Evolutionary conservation across 2,888 invertebrate species (phyloP), one percentile per base, ranked within the genome.

Genomic region (Drosophila cracens): DNA sequence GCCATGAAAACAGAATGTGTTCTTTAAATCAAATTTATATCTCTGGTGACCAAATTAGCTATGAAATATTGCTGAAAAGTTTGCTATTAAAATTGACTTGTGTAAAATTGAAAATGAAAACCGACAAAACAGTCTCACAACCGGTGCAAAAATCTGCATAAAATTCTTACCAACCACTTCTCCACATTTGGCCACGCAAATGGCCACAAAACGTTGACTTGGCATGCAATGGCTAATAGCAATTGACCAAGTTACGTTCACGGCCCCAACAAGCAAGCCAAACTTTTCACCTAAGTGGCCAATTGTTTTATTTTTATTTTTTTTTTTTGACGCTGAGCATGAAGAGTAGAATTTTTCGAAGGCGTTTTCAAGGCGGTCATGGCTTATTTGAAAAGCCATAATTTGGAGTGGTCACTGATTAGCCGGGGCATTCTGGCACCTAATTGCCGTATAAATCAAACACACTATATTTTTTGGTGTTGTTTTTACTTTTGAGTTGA

Each of bases 281-380:
- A 83, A 79, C 74, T 86, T 87, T 87, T 63, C 63, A 79, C 83
- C 83, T 85, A 86, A 86, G 85, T 86, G 87, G 79, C 76, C 79
- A 81, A 81, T 87, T 85, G 79, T 79, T 82, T 75, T 78, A 74
- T 64, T 64, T 72, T 21, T 1, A 3, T 13, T 8, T 8, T 18
- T 81, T 75, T 76, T 70, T 69, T 62, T 72, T 70, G 69, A 61
- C 68, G 59, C 31, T 74, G 73, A 61, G 49, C 82, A 76, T 58
- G 71, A 69, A 76, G 70, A 81, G 79, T 79, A 83, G 74, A 74
- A 85, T 87, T 77, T 71, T 85, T 79, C 43, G 76, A 2, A 27
- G 48, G 53, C 57, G 38, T 58, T 54, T 66, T 61, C 33, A 70
- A 65, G 63, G 61, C 66, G 62, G 62, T 49, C n/a, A 29, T 53